Percentiles rank a stretch among this genome's conserved stretches.
These are phyloP conservation scores for Hirundo rustica DNA, from an alignment of 2,797 vertebrate species.

Conservation along the genomic window DNA sequence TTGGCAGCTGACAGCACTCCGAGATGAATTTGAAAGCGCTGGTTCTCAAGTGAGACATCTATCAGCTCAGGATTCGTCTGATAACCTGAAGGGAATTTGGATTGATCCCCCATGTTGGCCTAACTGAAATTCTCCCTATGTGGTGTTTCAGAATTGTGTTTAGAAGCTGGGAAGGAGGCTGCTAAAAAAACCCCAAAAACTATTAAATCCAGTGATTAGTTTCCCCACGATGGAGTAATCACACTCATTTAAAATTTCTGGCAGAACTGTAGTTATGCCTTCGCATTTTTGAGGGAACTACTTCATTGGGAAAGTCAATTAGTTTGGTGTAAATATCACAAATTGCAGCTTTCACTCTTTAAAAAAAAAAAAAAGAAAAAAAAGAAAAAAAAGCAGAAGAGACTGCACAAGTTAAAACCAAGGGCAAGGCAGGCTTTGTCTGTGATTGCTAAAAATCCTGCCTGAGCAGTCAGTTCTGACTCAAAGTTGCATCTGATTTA, in stretches of 20 bases:
- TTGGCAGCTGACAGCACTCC: slow-evolving; percentile 28
- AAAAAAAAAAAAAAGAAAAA: background rate
- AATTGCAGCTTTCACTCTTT: background rate
- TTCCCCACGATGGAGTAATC: slow-evolving; percentile 32
- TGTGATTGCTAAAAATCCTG: background rate
- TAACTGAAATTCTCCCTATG: background rate
- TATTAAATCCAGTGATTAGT: background rate
- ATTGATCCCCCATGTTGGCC: background rate
- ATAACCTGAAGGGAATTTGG: slow-evolving; percentile 25
- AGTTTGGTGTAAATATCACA: background rate
- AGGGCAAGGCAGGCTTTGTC: background rate
- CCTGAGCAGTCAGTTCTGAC: background rate
- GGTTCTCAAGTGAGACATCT: slow-evolving; percentile 13
- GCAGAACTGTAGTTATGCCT: slow-evolving; percentile 39
- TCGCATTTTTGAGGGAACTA: background rate
- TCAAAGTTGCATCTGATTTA: background rate
- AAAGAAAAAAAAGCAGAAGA: background rate
- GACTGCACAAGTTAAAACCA: background rate
- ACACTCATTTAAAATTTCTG: slow-evolving; percentile 6
- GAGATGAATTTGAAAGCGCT: slow-evolving; percentile 25
- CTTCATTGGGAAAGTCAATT: slow-evolving; percentile 9
- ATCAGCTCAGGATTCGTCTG: slow-evolving; percentile 24
- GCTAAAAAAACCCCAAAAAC: background rate
- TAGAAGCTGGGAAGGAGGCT: slow-evolving; percentile 24
- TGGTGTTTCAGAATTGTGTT: background rate